Conservation (phyloP, 1,140 invertebrate genomes). For the Drosophila pachea region DNA sequence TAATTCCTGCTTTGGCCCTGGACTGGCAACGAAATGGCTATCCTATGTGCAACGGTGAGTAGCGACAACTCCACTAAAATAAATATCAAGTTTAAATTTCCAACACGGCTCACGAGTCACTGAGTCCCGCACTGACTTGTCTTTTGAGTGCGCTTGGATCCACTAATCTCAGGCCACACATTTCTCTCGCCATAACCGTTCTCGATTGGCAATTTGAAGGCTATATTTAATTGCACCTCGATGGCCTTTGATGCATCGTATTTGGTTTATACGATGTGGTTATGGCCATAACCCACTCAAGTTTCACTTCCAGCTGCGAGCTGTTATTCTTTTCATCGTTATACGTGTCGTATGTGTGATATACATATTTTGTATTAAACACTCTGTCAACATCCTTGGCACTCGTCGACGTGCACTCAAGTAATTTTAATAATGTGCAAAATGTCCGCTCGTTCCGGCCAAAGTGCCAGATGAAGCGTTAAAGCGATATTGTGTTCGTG, state of each 20-base stretch:
- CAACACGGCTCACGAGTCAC: constrained; percentile 1
- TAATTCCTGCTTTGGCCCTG: constrained; percentile 54
- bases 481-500: constrained; percentile 17
- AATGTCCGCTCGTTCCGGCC: constrained; percentile 55
- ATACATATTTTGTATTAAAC: constrained; percentile 48
- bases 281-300: constrained; percentile 9
- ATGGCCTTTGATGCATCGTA: not conserved
- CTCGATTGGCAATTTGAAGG: not conserved
- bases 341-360: constrained; percentile 49
- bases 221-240: not conserved
- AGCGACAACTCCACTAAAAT: constrained; percentile 4
- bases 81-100: not conserved
- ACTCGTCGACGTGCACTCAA: constrained; percentile 28
- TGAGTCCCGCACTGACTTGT: too few relatives aligned
- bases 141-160: too few relatives aligned
- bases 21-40: constrained; percentile 74
- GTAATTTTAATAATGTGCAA: constrained; percentile 74
- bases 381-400: constrained; percentile 30
- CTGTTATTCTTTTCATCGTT: constrained; percentile 15
- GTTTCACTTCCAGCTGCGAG: not conserved
- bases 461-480: constrained; percentile 54
- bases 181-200: too few relatives aligned
- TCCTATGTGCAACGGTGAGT: constrained; percentile 65
- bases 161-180: too few relatives aligned
- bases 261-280: constrained; percentile 33